Percentiles rank a stretch among this genome's conserved stretches.
phyloP scores from a whole-genome alignment of 92 coral and sea anemone species.

The Porites cylindrica region DNA sequence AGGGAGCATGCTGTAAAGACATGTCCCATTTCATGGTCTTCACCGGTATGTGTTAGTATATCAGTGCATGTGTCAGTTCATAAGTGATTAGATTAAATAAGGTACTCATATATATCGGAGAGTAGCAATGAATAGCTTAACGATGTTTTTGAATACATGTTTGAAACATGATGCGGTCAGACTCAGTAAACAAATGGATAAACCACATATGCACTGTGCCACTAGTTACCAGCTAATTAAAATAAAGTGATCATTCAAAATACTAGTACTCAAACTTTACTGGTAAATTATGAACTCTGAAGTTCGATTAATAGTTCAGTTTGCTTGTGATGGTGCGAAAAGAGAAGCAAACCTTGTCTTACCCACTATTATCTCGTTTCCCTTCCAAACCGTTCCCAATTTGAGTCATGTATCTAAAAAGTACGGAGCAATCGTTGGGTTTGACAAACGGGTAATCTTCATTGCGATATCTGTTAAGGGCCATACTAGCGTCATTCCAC shows the following conservation, averaged over 20 bases:
- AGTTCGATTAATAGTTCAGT: neutral
- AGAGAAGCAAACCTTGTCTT: conserved; percentile 5
- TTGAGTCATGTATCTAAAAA: conserved; percentile 37
- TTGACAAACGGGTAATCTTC: conserved; percentile 57
- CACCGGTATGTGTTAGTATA: too few species aligned
- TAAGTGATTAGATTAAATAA: too few species aligned
- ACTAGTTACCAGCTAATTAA: too few species aligned
- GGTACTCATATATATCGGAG: too few species aligned
- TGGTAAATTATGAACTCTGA: neutral
- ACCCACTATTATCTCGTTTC: conserved; percentile 25
- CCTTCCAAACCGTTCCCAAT: conserved; percentile 36
- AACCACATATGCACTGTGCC: too few species aligned
- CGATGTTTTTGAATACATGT: neutral
- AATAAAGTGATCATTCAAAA: neutral
- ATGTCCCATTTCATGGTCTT: too few species aligned
- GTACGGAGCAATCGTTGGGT: conserved; percentile 8
- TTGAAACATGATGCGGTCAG: too few species aligned
- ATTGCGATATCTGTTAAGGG: conserved; percentile 66
- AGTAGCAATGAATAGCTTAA: neutral
- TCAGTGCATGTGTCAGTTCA: too few species aligned
- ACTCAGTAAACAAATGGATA: too few species aligned
- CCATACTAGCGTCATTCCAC: conserved; percentile 74
- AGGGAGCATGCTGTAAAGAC: too few species aligned
- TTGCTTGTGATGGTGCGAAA: neutral
- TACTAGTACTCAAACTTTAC: neutral